Percentiles rank a stretch among this genome's conserved stretches.
phyloP scores from a whole-genome alignment of 2,797 vertebrate species.

The Scyliorhinus canicula region DNA sequence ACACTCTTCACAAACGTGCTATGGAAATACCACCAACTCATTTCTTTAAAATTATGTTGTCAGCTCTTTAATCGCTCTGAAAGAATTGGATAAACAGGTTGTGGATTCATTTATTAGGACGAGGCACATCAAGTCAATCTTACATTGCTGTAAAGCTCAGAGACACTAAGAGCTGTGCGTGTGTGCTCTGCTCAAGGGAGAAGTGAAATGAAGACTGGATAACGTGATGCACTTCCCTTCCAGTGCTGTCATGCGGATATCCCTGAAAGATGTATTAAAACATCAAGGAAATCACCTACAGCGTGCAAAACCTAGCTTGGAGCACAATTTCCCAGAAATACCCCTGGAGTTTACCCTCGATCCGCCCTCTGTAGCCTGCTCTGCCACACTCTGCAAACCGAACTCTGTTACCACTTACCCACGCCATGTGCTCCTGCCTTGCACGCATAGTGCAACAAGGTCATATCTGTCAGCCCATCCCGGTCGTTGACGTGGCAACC shows the following conservation, averaged over 20 bases:
- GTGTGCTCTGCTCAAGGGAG: too few species aligned
- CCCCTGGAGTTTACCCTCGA: too few species aligned
- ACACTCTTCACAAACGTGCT: neutral
- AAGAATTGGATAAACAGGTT: too few species aligned
- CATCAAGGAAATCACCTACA: neutral
- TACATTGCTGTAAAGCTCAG: too few species aligned
- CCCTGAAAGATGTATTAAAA: too few species aligned
- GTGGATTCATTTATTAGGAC: too few species aligned
- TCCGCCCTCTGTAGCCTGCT: neutral
- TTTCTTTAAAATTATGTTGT: neutral
- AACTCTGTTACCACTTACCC: constrained; percentile 54
- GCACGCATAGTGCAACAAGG: constrained; percentile 85
- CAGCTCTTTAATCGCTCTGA: neutral
- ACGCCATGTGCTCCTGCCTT: constrained; percentile 88
- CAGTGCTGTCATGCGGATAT: too few species aligned
- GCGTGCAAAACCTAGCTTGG: neutral
- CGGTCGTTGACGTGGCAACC: constrained; percentile 87
- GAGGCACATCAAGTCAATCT: too few species aligned
- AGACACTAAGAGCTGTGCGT: too few species aligned
- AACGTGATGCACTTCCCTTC: too few species aligned
- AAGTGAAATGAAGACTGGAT: too few species aligned
- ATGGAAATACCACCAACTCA: neutral
- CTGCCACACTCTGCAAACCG: neutral
- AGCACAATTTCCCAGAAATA: neutral
- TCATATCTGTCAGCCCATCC: constrained; percentile 87